These are phyloP conservation scores for Rotaria sp. DNA, from an alignment of 2,888 invertebrate species.

Conservation along the genomic window DNA sequence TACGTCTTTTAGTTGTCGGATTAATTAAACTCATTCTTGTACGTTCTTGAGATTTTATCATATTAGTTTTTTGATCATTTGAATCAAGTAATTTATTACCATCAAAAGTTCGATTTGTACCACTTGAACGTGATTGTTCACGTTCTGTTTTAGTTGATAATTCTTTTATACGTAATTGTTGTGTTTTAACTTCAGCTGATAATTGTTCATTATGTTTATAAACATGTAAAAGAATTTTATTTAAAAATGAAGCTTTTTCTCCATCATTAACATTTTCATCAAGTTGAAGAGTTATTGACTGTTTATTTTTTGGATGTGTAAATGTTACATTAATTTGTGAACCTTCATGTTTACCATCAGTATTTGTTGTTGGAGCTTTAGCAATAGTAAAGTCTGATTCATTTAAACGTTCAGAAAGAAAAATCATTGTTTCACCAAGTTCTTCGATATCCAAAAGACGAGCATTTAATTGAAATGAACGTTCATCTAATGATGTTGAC, in stretches of 20 bases:
- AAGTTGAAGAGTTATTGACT: neutral
- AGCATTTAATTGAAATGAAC: neutral
- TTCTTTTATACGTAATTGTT: neutral
- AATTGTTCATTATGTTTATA: conserved; percentile 28
- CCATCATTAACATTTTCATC: neutral
- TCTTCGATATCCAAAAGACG: neutral
- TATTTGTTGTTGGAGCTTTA: neutral
- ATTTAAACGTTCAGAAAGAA: neutral
- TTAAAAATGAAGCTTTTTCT: neutral
- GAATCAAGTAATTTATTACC: neutral
- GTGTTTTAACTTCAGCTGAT: neutral
- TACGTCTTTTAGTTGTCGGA: conserved; percentile 6
- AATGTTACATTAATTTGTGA: neutral
- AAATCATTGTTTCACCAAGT: neutral
- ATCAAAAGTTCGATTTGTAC: neutral
- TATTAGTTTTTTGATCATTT: neutral
- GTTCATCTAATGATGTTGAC: conserved; percentile 7
- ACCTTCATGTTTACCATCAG: neutral
- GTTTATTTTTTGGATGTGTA: neutral
- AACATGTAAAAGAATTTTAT: neutral
- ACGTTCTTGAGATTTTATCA: neutral
- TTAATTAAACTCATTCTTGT: conserved; percentile 26
- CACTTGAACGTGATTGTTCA: neutral
- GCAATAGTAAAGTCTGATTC: neutral
- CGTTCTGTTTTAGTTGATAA: neutral